Percentiles rank a stretch among this genome's conserved stretches.
Evolutionary conservation across 2,888 invertebrate genomes (phyloP).

Genomic region (Conus canariensis): DNA sequence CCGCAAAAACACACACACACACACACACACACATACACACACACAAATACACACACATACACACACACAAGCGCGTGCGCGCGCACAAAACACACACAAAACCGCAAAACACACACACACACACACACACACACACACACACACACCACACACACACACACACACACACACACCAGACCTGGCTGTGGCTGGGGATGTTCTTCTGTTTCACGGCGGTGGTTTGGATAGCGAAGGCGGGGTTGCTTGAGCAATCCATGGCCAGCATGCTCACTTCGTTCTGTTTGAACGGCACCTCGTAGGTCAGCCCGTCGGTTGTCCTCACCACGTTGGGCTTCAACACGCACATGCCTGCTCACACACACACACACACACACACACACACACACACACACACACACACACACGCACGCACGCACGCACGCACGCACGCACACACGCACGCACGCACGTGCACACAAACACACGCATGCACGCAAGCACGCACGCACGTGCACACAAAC

Average conservation of each 20-base stretch:
- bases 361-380: not conserved
- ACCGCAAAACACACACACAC: too few relatives aligned
- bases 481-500: too few relatives aligned
- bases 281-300: conserved; percentile 31
- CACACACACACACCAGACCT: too few relatives aligned
- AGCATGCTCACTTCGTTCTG: conserved; percentile 30
- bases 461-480: not conserved
- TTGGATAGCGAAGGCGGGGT: conserved; percentile 46
- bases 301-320: conserved; percentile 46
- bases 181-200: too few relatives aligned
- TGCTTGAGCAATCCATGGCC: conserved; percentile 53
- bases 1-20: too few relatives aligned
- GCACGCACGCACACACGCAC: not conserved
- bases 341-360: conserved; percentile 40
- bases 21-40: too few relatives aligned
- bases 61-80: too few relatives aligned
- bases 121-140: too few relatives aligned
- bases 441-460: not conserved
- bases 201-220: conserved; percentile 4
- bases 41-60: too few relatives aligned
- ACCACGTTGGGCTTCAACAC: conserved; percentile 32
- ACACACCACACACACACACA: too few relatives aligned
- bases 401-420: not conserved
- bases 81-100: too few relatives aligned
- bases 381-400: not conserved